A percentile compares a stretch with the other conserved stretches of the same genome.
Evolutionary conservation across 2,797 vertebrate genomes (phyloP).

Genomic region (Lacerta bilineata): DNA sequence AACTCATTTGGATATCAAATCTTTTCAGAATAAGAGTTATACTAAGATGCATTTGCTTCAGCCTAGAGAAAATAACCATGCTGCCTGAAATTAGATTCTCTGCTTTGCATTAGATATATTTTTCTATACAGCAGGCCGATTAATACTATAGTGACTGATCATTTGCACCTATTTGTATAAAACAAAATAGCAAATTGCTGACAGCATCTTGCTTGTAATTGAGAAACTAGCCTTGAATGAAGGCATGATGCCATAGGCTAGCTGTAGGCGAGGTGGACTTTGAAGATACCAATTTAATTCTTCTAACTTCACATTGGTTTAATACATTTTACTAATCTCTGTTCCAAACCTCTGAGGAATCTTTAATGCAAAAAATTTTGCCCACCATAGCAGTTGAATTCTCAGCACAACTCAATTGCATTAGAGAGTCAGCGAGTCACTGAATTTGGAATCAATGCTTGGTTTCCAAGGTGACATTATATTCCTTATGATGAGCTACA

Average conservation of each 20-base stretch:
- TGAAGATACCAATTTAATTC: slow-evolving; percentile 69
- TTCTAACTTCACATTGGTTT: slow-evolving; percentile 30
- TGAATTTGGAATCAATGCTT: slow-evolving; percentile 7
- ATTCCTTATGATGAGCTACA: neutral
- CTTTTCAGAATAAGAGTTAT: neutral
- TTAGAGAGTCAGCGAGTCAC: neutral
- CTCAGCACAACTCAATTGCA: slow-evolving; percentile 39
- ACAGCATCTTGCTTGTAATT: slow-evolving; percentile 50
- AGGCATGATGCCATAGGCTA: slow-evolving; percentile 41
- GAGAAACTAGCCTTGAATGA: slow-evolving; percentile 11
- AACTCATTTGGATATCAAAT: neutral
- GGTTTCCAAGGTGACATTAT: neutral
- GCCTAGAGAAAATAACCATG: neutral
- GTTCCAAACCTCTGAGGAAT: neutral
- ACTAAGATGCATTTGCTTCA: neutral
- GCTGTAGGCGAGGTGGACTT: slow-evolving; percentile 59
- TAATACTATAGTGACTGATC: neutral
- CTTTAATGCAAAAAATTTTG: neutral
- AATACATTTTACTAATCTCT: neutral
- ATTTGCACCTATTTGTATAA: slow-evolving; percentile 18
- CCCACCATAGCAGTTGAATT: slow-evolving; percentile 30
- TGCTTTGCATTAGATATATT: neutral
- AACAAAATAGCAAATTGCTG: slow-evolving; percentile 41
- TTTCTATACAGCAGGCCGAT: neutral
- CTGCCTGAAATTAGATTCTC: neutral